Evolutionary conservation across 2,797 vertebrate genomes (phyloP).

Genomic region (Sebastes umbrosus): DNA sequence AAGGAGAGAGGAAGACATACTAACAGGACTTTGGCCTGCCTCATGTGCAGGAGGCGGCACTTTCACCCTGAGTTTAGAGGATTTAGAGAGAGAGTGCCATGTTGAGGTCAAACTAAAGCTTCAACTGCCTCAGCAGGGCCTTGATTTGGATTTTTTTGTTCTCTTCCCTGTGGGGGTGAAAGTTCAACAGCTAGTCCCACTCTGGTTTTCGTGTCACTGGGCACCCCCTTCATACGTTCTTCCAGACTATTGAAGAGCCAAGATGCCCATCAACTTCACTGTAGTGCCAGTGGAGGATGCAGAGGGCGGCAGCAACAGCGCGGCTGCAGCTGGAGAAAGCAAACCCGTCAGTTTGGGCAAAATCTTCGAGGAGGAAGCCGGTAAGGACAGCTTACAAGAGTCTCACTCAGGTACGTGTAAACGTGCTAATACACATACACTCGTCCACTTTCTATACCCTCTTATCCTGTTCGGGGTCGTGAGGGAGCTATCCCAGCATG

Average conservation of each 20-base stretch:
- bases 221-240: slow-evolving; percentile 10
- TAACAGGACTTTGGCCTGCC: slow-evolving; percentile 59
- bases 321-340: slow-evolving; percentile 3
- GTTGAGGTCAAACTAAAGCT: slow-evolving; percentile 34
- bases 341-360: slow-evolving; percentile 52
- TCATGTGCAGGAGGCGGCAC: slow-evolving; percentile 44
- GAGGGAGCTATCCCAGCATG: neutral
- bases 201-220: neutral
- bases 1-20: slow-evolving; percentile 37
- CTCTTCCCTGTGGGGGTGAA: neutral
- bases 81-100: slow-evolving; percentile 12
- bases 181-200: neutral
- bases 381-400: slow-evolving; percentile 20
- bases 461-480: neutral
- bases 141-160: neutral
- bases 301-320: slow-evolving; percentile 18
- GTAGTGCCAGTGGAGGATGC: slow-evolving; percentile 75
- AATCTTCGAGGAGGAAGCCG: slow-evolving; percentile 44
- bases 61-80: slow-evolving; percentile 43
- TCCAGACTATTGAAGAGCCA: slow-evolving; percentile 7
- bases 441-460: neutral
- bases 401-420: slow-evolving; percentile 41
- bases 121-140: neutral
- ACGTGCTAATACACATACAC: neutral
- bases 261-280: slow-evolving; percentile 78